Evolutionary conservation across 2,888 invertebrate species (phyloP), one percentile per base, ranked within the genome.

Genomic region (Nasonia oneida): DNA sequence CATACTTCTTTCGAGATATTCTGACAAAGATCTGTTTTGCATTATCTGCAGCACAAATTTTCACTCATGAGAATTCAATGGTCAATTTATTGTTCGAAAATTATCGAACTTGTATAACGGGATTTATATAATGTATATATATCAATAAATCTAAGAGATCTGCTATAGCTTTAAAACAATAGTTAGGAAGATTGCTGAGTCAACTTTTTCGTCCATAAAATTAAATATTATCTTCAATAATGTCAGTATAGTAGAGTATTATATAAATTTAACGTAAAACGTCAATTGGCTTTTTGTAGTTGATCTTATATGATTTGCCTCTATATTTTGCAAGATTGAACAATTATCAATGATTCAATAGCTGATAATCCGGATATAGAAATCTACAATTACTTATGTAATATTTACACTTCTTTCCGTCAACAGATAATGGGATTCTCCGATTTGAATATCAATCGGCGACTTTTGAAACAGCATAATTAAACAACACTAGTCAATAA

Each of bases 81-180:
- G 10, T 67, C 12, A 67, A 67, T 67, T 12, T 33, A 33, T 12
- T 67, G 10, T 29, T 67, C n/a, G 29, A 67, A 33, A 61, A 61
- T 61, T 61, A 61, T 67, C 23, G 33, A 29, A 67, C 47, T 47
- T 47, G 29, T 29, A 29, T 29, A 67, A 67, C 33, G 3, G 12
- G 67, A 67, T 10, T 29, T 67, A 33, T 67, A 33, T 67, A 29
- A 14, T 67, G 18, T 10, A 29, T 67, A 23, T 67, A 23, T 29
- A 29, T 29, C 33, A 67, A 29, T 67, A 29, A 67, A 29, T 67
- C 33, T 67, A 67, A n/a, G 29, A 67, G 67, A 67, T 67, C 67
- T 67, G 15, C 14, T 67, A 15, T 29, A 67, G n/a, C 33, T 67
- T 29, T 29, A 29, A 67, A 67, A 29, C 23, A 67, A 67, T 67